A percentile compares a stretch with the other conserved stretches of the same genome.
Conservation (phyloP, 2,113 vertebrate genomes). For the Columbina picui region DNA sequence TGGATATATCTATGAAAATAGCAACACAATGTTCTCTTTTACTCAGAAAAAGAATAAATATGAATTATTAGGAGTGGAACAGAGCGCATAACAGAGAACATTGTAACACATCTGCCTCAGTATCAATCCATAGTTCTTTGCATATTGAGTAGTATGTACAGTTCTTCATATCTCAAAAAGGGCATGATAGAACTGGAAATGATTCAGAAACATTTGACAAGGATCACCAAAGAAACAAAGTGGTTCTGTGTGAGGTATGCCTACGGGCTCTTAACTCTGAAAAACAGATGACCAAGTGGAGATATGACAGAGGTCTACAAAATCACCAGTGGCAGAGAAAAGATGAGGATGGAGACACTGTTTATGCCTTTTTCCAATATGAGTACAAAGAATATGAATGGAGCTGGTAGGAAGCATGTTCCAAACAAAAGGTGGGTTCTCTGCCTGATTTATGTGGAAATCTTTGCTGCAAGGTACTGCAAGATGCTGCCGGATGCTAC, state of each 20-base stretch:
- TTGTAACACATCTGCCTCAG: background rate
- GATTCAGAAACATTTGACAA: background rate
- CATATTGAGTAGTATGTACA: background rate
- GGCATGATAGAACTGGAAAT: background rate
- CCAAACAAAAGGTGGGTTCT: background rate
- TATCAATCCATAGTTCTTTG: conserved; percentile 16
- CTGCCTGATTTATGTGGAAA: background rate
- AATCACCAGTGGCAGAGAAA: background rate
- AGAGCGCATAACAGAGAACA: background rate
- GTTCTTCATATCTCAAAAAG: background rate
- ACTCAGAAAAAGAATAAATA: background rate
- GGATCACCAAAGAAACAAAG: background rate
- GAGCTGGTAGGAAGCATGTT: background rate
- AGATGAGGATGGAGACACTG: background rate
- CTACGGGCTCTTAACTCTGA: background rate
- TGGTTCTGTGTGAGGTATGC: background rate
- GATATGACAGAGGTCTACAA: background rate
- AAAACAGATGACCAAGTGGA: background rate
- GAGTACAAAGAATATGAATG: background rate
- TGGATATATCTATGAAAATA: background rate
- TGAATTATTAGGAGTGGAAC: background rate
- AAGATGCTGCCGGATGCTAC: background rate
- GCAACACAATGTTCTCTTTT: background rate
- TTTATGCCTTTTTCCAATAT: background rate
- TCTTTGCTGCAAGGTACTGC: background rate